Evolutionary conservation across 2,888 invertebrate genomes (phyloP), one percentile per base, ranked within the genome.

Genomic region (Yponomeuta cagnagella): DNA sequence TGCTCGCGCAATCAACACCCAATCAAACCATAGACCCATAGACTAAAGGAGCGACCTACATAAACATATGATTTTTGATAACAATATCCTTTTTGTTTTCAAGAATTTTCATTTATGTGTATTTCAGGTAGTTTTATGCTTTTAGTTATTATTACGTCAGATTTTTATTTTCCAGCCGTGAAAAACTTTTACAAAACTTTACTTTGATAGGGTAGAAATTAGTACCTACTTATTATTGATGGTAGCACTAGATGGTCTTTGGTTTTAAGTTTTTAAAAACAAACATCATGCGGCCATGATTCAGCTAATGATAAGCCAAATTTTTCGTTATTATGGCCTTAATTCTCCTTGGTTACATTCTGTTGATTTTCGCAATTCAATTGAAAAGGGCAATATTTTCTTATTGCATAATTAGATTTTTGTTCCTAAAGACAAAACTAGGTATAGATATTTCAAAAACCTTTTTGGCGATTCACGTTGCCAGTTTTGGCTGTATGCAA

Each of bases 1-100:
- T 83, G 84, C 84, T 87, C 82, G 82, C 83, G 85, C 85, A 86
- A 86, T 84, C 83, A 83, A 89, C 87, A 89, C 86, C 87, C 87
- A 89, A 88, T 84, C 86, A 87, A 83, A 84, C 85, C 89, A 43
- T 33, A 23, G 23, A 23, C 2, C 37, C 37, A 90, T 86, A 88
- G 85, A 87, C 83, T 84, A 86, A 74, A 88, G 68, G 87, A 89
- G 79, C 79, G 85, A 86, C 84, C 84, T 86, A 90, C 84, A 90
- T 89, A 91, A 91, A 90, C 89, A 90, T 90, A 90, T 88, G 88
- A 90, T 88, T 85, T 82, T 69, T 69, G 70, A 65, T 71, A 71
- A 68, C 48, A 71, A 74, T 73, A 76, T 75, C 71, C 73, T 48
- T 73, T 72, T 10, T 4, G 1, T 43, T 0, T 67, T 67, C n/a